phyloP scores from a whole-genome alignment of 2,888 invertebrate genomes.

The Tetragonula carbonaria region DNA sequence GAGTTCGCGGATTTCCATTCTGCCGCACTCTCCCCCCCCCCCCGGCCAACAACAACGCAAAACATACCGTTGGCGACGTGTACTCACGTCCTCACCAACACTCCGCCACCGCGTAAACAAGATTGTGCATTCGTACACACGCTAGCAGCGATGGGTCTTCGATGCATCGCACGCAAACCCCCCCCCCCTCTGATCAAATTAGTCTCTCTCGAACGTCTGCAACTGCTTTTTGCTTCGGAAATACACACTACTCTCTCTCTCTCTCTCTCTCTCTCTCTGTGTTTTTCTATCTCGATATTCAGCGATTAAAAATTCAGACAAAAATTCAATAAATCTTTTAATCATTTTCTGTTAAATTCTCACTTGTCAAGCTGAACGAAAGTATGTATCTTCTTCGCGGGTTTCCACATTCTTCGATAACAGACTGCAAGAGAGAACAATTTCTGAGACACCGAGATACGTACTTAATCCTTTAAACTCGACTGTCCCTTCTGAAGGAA shows the following conservation, averaged over 20 bases:
- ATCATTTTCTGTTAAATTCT: background rate
- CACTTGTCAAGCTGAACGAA: too few relatives aligned
- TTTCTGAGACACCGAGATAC: background rate
- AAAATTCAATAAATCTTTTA: too few relatives aligned
- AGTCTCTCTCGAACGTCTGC: conserved; percentile 46
- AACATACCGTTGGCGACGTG: conserved; percentile 51
- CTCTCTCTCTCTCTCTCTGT: too few relatives aligned
- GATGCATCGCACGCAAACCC: conserved; percentile 48
- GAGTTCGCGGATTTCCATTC: conserved; percentile 70
- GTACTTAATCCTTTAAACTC: background rate
- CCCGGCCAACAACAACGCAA: conserved; percentile 52
- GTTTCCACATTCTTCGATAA: background rate
- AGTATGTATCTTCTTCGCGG: too few relatives aligned
- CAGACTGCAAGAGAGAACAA: background rate
- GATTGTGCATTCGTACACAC: conserved; percentile 56
- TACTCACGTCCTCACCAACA: conserved; percentile 39
- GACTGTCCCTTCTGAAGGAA: background rate
- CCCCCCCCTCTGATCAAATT: conserved; percentile 43
- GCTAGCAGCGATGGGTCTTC: conserved; percentile 59
- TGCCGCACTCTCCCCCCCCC: conserved; percentile 24
- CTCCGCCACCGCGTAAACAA: conserved; percentile 42
- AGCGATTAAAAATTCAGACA: background rate
- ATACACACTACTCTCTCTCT: background rate
- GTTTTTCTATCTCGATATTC: too few relatives aligned
- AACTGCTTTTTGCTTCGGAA: background rate